Conservation (phyloP, 1,140 invertebrate species). For the Rhizoglyphus robini region DNA sequence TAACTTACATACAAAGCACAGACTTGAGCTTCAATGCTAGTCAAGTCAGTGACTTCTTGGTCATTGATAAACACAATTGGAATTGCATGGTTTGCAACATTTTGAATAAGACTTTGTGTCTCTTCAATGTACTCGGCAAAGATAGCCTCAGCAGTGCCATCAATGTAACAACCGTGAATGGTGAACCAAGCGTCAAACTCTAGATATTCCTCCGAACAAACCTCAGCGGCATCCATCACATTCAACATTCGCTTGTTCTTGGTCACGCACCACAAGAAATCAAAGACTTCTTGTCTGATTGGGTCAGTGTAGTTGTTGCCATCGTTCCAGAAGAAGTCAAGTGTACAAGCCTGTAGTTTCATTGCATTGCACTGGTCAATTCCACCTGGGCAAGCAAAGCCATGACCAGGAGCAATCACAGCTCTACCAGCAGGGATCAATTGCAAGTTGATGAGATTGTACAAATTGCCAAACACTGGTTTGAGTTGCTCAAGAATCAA, state of each 20-base stretch:
- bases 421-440: conserved; percentile 16
- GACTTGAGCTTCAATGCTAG: neutral
- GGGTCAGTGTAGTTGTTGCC: conserved; percentile 14
- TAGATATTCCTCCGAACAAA: conserved; percentile 4
- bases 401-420: neutral
- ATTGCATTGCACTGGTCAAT: neutral
- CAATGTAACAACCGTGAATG: neutral
- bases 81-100: conserved; percentile 5
- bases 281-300: conserved; percentile 20
- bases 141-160: neutral
- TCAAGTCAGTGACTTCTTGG: neutral
- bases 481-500: conserved; percentile 10
- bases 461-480: neutral
- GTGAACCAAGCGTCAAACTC: neutral
- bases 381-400: neutral
- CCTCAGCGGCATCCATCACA: conserved; percentile 3
- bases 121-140: neutral
- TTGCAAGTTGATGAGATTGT: conserved; percentile 12
- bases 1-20: conserved; percentile 15
- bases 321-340: conserved; percentile 20
- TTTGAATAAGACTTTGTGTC: neutral
- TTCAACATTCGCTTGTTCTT: conserved; percentile 16
- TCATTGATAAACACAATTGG: conserved; percentile 11
- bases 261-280: conserved; percentile 11
- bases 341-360: conserved; percentile 18